Evolutionary conservation across 2,113 vertebrate genomes (phyloP).

Genomic region (Clinocottus analis): DNA sequence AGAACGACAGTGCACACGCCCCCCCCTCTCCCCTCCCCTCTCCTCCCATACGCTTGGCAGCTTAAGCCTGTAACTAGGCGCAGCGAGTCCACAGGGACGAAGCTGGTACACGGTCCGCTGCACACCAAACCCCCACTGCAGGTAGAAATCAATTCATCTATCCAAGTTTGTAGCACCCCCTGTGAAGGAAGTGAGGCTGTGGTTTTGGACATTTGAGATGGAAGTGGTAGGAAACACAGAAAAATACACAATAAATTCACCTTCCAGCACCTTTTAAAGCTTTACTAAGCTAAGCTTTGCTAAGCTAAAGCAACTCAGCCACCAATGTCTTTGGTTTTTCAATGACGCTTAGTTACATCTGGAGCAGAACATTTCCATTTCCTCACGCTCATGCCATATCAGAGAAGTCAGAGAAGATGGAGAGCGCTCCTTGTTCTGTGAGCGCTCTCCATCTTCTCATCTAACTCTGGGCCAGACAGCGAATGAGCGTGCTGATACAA

Average conservation of each 20-base stretch:
- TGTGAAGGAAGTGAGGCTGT: neutral
- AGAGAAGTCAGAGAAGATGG: too few species aligned
- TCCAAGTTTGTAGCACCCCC: slow-evolving; percentile 15
- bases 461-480: neutral
- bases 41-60: slow-evolving; percentile 48
- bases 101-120: slow-evolving; percentile 45
- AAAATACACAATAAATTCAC: too few species aligned
- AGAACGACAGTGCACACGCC: slow-evolving; percentile 18
- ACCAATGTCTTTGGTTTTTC: neutral
- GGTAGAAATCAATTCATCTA: slow-evolving; percentile 55
- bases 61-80: slow-evolving; percentile 47
- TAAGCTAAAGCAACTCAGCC: neutral
- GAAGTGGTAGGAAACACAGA: neutral
- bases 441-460: neutral
- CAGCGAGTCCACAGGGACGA: slow-evolving; percentile 50
- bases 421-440: too few species aligned
- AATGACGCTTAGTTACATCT: neutral
- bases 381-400: too few species aligned
- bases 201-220: neutral
- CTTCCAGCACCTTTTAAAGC: too few species aligned
- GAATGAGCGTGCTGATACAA: neutral
- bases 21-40: slow-evolving; percentile 13
- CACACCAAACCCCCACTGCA: neutral
- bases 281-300: neutral
- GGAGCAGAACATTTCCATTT: neutral